Evolutionary conservation across 1,140 invertebrate genomes (phyloP), one percentile per base, ranked within the genome.

Genomic region (Hestina assimilis): DNA sequence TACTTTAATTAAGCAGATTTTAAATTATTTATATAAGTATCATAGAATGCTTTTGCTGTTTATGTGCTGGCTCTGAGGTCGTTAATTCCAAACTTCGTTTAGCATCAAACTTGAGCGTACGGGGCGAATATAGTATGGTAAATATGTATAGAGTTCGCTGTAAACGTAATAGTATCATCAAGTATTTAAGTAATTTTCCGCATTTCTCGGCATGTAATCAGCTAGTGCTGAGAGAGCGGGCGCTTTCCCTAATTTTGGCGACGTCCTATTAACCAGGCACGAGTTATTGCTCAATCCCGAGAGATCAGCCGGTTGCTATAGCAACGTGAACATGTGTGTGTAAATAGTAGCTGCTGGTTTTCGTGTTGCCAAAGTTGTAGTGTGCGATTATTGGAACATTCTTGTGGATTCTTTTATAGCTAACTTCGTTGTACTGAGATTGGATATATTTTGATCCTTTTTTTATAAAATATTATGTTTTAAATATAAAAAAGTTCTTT

Each of bases 111-210:
- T 7, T 28, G 8, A 6, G n/a, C 8, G n/a, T n/a, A 8, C 19
- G 15, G 61, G 47, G 58, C 47, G 56, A 45, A 46, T 38, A 51
- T 59, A 52, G 55, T 57, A 51, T 63, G 53, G 73, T 71, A 80
- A 80, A 82, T 82, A 82, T 79, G 81, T 81, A 84, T 72, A 60
- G 63, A 58, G 48, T 61, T 59, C 57, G 57, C 51, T 60, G 60
- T 55, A 54, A 66, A 53, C 52, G 58, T 45, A 59, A 67, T 62
- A 66, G 59, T 71, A 66, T 75, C 75, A 70, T 82, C 66, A 72
- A 75, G 79, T 81, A 72, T 80, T 83, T 83, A 79, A 75, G 75
- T 70, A 80, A 83, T 84, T 84, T 80, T 71, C 73, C 69, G 62
- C 56, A 59, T 76, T 73, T 66, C 59, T 64, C 55, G 61, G 55